Evolutionary conservation across 2,888 invertebrate genomes (phyloP).

Genomic region (Lathronympha strigana): DNA sequence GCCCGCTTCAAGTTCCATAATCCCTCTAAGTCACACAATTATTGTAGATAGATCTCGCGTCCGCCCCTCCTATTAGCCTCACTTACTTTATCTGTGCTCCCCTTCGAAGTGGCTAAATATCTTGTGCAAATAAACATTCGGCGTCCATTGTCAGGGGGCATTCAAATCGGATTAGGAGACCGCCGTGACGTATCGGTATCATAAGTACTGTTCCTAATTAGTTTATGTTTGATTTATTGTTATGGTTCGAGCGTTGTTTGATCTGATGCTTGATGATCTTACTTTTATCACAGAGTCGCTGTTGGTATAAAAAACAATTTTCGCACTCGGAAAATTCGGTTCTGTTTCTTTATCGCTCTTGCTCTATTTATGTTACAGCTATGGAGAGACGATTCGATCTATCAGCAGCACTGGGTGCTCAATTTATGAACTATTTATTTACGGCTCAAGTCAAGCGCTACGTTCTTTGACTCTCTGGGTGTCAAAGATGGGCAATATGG

Average conservation of each 20-base stretch:
- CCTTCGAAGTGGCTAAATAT: slow-evolving; percentile 83
- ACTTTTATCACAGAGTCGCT: neutral
- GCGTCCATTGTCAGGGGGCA: slow-evolving; percentile 75
- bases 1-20: slow-evolving; percentile 53
- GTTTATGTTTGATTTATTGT: slow-evolving; percentile 50
- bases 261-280: neutral
- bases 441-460: too few relatives aligned
- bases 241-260: slow-evolving; percentile 18
- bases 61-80: slow-evolving; percentile 79
- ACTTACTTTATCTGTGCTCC: slow-evolving; percentile 68
- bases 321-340: neutral
- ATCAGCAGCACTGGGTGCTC: too few relatives aligned
- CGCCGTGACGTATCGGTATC: slow-evolving; percentile 66
- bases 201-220: slow-evolving; percentile 65
- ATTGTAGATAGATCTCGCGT: slow-evolving; percentile 63
- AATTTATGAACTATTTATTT: too few relatives aligned
- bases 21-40: slow-evolving; percentile 74
- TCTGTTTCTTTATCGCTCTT: neutral
- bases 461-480: too few relatives aligned
- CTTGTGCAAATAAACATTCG: slow-evolving; percentile 83
- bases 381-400: too few relatives aligned
- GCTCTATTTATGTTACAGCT: neutral
- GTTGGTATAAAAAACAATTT: neutral
- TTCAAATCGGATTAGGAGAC: slow-evolving; percentile 77
- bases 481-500: too few relatives aligned